These are phyloP conservation scores for Elachura formosa DNA, from an alignment of 2,113 vertebrate genomes.

Conservation along the genomic window DNA sequence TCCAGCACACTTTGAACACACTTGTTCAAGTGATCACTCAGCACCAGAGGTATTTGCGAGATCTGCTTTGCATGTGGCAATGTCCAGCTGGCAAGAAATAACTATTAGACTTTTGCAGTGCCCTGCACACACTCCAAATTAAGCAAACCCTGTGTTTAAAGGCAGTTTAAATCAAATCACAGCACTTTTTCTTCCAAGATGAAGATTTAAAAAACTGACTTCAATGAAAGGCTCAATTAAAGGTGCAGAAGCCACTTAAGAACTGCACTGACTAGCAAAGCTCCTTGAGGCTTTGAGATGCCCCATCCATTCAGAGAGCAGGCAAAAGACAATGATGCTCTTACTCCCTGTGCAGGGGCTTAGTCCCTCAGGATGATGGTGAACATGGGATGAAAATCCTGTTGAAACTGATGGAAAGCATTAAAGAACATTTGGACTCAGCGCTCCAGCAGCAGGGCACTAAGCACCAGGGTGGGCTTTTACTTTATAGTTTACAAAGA, in stretches of 20 bases:
- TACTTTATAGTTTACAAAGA: conserved; percentile 13
- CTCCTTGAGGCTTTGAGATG: neutral
- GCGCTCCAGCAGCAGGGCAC: neutral
- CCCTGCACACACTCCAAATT: neutral
- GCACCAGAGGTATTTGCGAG: neutral
- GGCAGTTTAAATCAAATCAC: neutral
- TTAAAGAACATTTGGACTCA: neutral
- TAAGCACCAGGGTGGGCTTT: neutral
- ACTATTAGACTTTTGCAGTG: neutral
- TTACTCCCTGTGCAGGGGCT: neutral
- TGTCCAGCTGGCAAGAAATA: conserved; percentile 7
- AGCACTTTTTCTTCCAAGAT: neutral
- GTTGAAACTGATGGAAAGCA: neutral
- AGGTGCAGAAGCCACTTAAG: neutral
- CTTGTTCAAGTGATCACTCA: neutral
- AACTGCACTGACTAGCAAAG: neutral
- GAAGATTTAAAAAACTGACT: neutral
- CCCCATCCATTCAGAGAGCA: neutral
- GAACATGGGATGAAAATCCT: neutral
- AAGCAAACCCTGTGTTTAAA: neutral
- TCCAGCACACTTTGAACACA: neutral
- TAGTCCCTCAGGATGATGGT: neutral
- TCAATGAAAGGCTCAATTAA: neutral
- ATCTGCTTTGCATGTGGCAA: neutral
- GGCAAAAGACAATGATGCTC: neutral